Conservation (phyloP, 2,888 invertebrate species). For the Ypsolopha sequella region DNA sequence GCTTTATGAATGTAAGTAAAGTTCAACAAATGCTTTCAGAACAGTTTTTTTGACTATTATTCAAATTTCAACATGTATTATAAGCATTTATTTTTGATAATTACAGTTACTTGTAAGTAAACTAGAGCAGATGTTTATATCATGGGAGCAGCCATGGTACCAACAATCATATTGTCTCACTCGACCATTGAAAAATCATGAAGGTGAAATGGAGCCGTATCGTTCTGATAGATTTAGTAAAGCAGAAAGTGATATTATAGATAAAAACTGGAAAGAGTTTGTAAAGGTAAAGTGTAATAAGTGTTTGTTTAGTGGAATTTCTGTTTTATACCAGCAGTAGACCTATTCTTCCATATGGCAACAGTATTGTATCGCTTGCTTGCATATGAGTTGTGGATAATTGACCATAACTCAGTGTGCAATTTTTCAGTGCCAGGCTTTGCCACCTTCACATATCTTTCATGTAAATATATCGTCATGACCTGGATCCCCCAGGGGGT, state of each 20-base stretch:
- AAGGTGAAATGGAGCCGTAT: neutral
- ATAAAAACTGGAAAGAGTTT: neutral
- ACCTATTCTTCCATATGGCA: no score
- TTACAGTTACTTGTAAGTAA: neutral
- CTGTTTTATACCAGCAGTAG: no score
- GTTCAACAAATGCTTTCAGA: neutral
- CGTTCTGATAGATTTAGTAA: neutral
- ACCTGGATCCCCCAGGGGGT: no score
- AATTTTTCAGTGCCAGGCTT: no score
- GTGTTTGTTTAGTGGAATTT: no score
- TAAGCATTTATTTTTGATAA: neutral
- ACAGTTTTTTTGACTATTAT: no score
- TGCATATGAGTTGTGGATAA: no score
- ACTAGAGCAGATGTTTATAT: neutral
- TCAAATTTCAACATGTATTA: neutral
- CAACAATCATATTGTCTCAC: neutral
- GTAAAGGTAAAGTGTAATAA: neutral
- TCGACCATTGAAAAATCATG: neutral
- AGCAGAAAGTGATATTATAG: neutral
- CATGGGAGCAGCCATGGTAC: neutral
- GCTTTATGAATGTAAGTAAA: neutral
- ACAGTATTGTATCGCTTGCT: no score
- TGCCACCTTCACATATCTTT: no score
- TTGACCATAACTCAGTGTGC: no score
- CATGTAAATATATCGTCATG: no score